Conservation (phyloP, 2,888 invertebrate species). For the Dioctria rufipes region DNA sequence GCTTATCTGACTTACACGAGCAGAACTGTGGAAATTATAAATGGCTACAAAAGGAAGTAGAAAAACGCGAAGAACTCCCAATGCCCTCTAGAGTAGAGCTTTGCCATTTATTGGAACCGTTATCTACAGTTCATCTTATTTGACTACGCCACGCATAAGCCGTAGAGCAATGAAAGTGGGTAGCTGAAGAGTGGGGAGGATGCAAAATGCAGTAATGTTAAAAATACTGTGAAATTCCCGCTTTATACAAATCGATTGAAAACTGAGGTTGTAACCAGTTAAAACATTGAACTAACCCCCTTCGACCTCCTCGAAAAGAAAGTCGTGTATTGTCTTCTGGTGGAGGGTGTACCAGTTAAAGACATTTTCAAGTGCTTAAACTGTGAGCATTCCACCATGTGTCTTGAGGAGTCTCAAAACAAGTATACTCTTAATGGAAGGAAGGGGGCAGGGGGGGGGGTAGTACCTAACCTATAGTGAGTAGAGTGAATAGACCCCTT, state of each 20-base stretch:
- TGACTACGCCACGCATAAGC: too few relatives aligned
- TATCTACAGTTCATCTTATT: too few relatives aligned
- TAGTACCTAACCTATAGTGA: neutral
- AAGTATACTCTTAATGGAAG: neutral
- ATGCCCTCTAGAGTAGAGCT: too few relatives aligned
- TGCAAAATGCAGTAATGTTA: neutral
- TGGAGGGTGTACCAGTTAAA: neutral
- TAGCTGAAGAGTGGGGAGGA: neutral
- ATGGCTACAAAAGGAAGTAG: slow-evolving; percentile 1
- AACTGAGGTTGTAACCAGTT: slow-evolving; percentile 21
- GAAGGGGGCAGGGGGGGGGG: neutral
- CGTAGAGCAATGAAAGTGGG: neutral
- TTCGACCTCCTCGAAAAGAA: neutral
- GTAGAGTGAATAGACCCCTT: neutral
- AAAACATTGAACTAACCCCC: neutral
- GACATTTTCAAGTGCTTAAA: neutral
- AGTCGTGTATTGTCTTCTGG: neutral
- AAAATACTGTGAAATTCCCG: slow-evolving; percentile 14
- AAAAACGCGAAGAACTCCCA: neutral
- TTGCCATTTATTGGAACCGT: neutral
- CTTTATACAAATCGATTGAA: slow-evolving; percentile 35
- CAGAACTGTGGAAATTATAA: slow-evolving; percentile 27
- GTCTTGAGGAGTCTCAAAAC: neutral
- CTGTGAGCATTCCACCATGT: neutral
- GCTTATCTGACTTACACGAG: neutral